Percentiles rank a stretch among this genome's conserved stretches.
Evolutionary conservation across 2,797 vertebrate species (phyloP).

Genomic region (Alauda arvensis): DNA sequence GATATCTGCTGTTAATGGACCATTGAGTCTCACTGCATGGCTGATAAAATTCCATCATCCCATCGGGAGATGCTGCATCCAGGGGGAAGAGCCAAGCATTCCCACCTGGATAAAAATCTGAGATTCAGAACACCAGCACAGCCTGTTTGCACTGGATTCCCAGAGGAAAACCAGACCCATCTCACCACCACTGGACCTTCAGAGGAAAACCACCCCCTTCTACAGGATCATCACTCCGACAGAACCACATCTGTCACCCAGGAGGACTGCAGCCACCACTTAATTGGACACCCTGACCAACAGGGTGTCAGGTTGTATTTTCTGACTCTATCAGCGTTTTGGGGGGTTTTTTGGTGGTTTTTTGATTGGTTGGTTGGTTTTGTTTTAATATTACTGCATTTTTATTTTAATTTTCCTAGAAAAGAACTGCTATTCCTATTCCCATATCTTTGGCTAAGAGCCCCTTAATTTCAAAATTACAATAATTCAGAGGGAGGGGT

Average conservation of each 20-base stretch:
- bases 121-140: neutral
- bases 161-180: neutral
- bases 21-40: neutral
- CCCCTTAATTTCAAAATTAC: neutral
- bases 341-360: too few species aligned
- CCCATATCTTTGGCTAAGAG: neutral
- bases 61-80: neutral
- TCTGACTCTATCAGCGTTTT: neutral
- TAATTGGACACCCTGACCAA: neutral
- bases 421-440: neutral
- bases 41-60: neutral
- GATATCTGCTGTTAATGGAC: neutral
- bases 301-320: neutral
- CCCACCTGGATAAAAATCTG: neutral
- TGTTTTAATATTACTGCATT: neutral
- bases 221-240: neutral
- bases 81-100: neutral
- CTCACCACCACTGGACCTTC: neutral
- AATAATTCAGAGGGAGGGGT: neutral
- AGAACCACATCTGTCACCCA: neutral
- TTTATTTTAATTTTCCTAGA: neutral
- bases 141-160: neutral
- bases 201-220: neutral
- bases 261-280: neutral
- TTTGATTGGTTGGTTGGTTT: too few species aligned